Base-by-base conservation (phyloP, 2,797 vertebrate species). In the Melanotaenia pygmaea region DNA sequence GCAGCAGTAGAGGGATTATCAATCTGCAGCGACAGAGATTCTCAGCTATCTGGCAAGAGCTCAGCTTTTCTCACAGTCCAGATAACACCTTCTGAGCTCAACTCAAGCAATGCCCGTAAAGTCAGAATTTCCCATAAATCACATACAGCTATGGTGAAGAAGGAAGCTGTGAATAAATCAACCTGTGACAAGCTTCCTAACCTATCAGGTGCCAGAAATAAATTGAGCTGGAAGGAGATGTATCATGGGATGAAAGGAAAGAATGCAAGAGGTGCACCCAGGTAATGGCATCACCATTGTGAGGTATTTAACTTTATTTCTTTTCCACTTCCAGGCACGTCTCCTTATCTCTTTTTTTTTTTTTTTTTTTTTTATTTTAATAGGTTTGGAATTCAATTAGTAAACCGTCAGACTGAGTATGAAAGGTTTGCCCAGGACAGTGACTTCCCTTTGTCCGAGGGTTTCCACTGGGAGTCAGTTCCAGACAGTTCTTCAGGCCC, bases 321-420 rank as follows among this genome's bases (percentile, higher is more conserved):
- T 12, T 57, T 37, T 20, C 40, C 16, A 2, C 16, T 43, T 24
- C 5, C 3, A 43, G 2, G 35, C 28, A 28, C 3, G 34, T 56
- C 20, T 43, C 26, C 26, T 45, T 54, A 12, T 57, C 10, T 53
- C 0, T 26, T 34, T 0, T 70, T 71, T 58, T 1, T 38, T 40
- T 11, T 26, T 34, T 0, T 70, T 71, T 58, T 1, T 38, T 40
- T 11, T 60, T 13, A 35, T 67, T 63, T 16, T 84, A 81, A 53
- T 89, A 98, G 97, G 93, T 97, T 96, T 93, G 95, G 95, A 77
- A 96, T 96, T 68, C 88, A 96, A 90, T 88, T 96, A 84, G 88
- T 89, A 7, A 95, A 92, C 5, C 59, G 89, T 85, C 60, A 72
- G 65, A 61, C 86, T 86, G 73, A 92, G 88, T 81, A 89, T 65